Base-by-base conservation (phyloP, 2,113 vertebrate genomes). In the Mandrillus leucophaeus region DNA sequence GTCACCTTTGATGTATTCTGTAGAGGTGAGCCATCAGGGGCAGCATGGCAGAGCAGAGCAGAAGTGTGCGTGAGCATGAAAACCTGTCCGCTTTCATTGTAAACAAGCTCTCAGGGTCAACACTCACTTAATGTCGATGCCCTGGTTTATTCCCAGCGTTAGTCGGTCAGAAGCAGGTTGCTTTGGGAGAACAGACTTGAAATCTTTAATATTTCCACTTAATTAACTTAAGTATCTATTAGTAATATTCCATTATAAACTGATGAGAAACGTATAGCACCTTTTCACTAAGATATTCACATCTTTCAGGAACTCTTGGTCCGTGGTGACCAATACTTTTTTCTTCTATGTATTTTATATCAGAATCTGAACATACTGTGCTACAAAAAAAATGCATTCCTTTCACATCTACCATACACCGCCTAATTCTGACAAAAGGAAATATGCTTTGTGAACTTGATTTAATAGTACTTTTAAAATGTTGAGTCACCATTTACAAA, bases 291-390 rank as follows among this genome's bases (percentile, higher is more conserved):
- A 22, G 16, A 40, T 18, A 75, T 66, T n/a, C 17, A 40, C 48
- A 14, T 75, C 61, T 40, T 64, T 76, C 52, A 90, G 23, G 38
- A 35, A 35, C 38, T 83, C 48, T 25, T 85, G 27, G 17, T 75
- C 35, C 79, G 12, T 64, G 5, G 35, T 59, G 48, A 95, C 78
- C 38, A 75, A 8, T 61, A 78, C 12, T 72, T 64, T 92, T 87
- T 94, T 73, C 38, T 88, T 84, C 35, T 52, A 0, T 89, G 6
- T 68, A 52, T 93, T 96, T 95, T 75, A 82, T 66, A 64, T 88
- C 55, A 88, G 48, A 88, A 79, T 93, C 27, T 93, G 35, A 86
- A 80, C 17, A 40, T 57, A n/a, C 8, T 27, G 38, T 57, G 18
- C 55, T 84, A 32, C 52, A 18, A 70, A 80, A 96, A 84, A 78